Conservation (phyloP, 2,797 vertebrate species). For the Spinus pinus region DNA sequence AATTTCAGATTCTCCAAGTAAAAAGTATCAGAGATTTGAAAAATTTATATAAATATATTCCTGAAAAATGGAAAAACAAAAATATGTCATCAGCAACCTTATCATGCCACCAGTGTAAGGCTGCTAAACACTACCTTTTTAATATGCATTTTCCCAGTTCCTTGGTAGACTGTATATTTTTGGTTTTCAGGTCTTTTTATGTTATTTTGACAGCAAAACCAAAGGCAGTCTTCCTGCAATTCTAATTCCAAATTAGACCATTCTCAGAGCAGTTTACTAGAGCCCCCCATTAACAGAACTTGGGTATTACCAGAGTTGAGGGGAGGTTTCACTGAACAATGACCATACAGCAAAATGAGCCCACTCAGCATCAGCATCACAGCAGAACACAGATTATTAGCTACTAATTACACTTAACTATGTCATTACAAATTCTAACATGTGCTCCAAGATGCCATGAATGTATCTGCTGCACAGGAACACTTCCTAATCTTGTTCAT, state of each 20-base stretch:
- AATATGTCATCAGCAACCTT: background rate
- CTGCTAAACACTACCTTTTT: background rate
- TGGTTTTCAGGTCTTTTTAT: background rate
- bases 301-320: background rate
- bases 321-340: conserved; percentile 8
- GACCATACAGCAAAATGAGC: conserved; percentile 41
- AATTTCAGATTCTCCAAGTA: background rate
- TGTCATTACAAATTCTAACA: conserved; percentile 81
- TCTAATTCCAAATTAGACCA: background rate
- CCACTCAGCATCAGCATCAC: conserved; percentile 43
- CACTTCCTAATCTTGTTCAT: conserved; percentile 77
- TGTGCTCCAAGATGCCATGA: conserved; percentile 56
- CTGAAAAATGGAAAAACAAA: background rate
- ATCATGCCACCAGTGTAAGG: background rate
- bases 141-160: background rate
- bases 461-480: conserved; percentile 60
- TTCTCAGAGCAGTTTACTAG: background rate
- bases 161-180: background rate
- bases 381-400: conserved; percentile 73
- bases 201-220: background rate
- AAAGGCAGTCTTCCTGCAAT: background rate
- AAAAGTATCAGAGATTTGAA: background rate
- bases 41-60: background rate
- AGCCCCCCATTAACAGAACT: background rate
- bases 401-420: conserved; percentile 86